These are phyloP conservation scores for Rhodinocichla rosea DNA, from an alignment of 2,113 vertebrate genomes.

Conservation along the genomic window DNA sequence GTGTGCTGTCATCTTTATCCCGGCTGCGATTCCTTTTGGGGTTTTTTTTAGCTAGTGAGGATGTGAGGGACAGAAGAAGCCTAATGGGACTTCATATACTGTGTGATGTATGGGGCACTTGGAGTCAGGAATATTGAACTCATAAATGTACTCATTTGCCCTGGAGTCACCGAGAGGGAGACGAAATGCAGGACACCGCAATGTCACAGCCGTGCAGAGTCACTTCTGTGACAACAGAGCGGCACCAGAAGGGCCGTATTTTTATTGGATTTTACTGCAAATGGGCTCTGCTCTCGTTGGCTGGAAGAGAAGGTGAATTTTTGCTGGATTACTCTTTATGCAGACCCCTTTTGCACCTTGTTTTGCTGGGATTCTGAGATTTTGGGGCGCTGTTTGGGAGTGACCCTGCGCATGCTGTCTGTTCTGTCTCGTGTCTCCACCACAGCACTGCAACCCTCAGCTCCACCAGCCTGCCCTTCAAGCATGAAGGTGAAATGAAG, in stretches of 20 bases:
- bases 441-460: background rate
- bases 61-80: conserved; percentile 15
- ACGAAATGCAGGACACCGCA: conserved; percentile 34
- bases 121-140: conserved; percentile 47
- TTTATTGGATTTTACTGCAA: conserved; percentile 1
- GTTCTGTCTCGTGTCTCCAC: background rate
- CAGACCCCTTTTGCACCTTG: background rate
- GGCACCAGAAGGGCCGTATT: background rate
- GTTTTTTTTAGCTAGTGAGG: background rate
- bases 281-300: background rate
- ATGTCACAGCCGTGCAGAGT: conserved; percentile 51
- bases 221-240: background rate
- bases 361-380: background rate
- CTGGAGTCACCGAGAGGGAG: conserved; percentile 41
- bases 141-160: conserved; percentile 55
- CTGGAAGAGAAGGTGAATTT: background rate
- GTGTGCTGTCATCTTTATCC: background rate
- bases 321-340: background rate
- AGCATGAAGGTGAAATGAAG: conserved; percentile 34
- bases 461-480: background rate
- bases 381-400: background rate
- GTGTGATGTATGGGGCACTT: conserved; percentile 29
- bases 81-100: conserved; percentile 29
- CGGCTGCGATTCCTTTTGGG: background rate
- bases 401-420: background rate